Conservation (phyloP, 2,888 invertebrate species). For the Hoplodrina ambigua region DNA sequence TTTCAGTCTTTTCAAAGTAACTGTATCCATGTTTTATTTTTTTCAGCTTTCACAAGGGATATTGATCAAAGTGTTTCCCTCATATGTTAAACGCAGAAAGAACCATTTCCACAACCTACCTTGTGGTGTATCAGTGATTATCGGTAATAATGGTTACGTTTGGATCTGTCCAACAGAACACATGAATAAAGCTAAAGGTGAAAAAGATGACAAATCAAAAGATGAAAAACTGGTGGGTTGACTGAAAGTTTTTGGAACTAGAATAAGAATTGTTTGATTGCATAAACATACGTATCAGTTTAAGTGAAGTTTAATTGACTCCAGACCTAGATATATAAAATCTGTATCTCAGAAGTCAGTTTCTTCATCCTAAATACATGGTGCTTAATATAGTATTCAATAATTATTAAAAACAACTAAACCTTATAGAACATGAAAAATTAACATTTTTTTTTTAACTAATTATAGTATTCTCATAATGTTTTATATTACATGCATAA, state of each 20-base stretch:
- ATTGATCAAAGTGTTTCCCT: constrained; percentile 97
- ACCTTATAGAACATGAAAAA: too few species aligned
- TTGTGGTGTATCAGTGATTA: constrained; percentile 97
- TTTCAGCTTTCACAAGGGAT: constrained; percentile 95
- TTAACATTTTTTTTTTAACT: too few species aligned
- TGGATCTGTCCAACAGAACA: constrained; percentile 95
- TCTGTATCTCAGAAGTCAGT: too few species aligned
- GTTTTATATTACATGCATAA: too few species aligned
- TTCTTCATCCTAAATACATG: too few species aligned
- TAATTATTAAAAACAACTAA: too few species aligned
- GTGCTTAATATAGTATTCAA: too few species aligned
- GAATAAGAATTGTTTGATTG: too few species aligned
- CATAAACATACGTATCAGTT: too few species aligned
- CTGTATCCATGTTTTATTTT: not conserved
- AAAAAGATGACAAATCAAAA: constrained; percentile 76
- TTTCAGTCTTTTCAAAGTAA: too few species aligned
- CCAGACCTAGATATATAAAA: too few species aligned
- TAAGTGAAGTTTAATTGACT: too few species aligned
- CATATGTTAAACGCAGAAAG: constrained; percentile 97
- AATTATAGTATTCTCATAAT: not conserved
- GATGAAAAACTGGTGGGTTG: constrained; percentile 74
- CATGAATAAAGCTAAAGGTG: constrained; percentile 85
- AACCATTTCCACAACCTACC: constrained; percentile 98
- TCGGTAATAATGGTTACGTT: constrained; percentile 99
- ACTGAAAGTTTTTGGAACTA: not conserved